Evolutionary conservation across 2,797 vertebrate genomes (phyloP).

Genomic region (Cryptoprocta ferox): DNA sequence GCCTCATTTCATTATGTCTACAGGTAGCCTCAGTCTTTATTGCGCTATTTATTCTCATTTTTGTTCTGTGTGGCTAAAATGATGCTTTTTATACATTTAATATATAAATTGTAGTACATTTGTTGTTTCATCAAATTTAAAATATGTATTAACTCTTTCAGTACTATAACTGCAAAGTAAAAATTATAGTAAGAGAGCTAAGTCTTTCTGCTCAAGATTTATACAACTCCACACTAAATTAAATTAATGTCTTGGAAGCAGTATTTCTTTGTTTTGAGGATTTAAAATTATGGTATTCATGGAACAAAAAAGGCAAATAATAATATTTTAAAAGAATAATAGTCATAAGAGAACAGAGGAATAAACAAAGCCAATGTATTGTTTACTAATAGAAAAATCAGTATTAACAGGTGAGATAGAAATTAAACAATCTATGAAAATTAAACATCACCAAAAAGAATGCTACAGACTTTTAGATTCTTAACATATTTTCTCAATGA

Average conservation of each 20-base stretch:
- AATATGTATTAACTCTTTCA: not conserved
- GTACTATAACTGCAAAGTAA: not conserved
- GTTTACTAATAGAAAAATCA: constrained; percentile 16
- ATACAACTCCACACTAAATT: not conserved
- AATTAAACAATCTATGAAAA: not conserved
- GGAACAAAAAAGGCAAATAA: not conserved
- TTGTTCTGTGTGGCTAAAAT: not conserved
- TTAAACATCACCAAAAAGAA: not conserved
- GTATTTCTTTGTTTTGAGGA: not conserved
- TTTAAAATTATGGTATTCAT: not conserved
- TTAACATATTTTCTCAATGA: constrained; percentile 24
- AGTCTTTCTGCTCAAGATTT: not conserved
- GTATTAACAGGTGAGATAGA: not conserved
- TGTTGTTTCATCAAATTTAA: not conserved
- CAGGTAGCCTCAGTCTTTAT: not conserved
- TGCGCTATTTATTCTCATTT: not conserved
- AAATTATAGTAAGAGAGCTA: not conserved
- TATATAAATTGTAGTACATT: not conserved
- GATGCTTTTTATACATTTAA: not conserved
- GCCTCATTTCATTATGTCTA: not conserved
- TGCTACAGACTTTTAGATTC: not conserved
- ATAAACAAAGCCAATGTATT: not conserved
- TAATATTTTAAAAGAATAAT: not conserved
- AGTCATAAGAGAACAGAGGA: not conserved
- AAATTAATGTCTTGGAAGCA: not conserved